phyloP scores from a whole-genome alignment of 2,113 vertebrate species.

The Plestiodon gilberti region DNA sequence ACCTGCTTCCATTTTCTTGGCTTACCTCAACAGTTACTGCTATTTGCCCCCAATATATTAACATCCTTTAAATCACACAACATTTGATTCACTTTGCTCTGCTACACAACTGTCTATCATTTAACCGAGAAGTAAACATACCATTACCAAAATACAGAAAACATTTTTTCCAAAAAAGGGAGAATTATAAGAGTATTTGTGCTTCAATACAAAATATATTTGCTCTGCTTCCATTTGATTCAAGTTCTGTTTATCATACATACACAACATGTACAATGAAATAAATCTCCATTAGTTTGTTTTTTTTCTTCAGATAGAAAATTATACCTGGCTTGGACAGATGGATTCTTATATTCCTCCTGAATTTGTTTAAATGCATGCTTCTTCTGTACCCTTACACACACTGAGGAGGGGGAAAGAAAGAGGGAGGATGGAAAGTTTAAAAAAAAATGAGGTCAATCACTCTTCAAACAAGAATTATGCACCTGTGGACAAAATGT shows the following conservation, averaged over 20 bases:
- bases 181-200: not conserved
- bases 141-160: not conserved
- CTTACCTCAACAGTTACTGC: not conserved
- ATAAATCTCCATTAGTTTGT: not conserved
- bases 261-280: not conserved
- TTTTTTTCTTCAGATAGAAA: conserved; percentile 53
- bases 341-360: conserved; percentile 61
- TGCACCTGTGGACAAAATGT: conserved; percentile 26
- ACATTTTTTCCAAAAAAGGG: not conserved
- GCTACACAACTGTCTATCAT: not conserved
- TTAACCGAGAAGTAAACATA: not conserved
- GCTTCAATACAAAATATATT: conserved; percentile 4
- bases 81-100: not conserved
- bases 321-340: conserved; percentile 59
- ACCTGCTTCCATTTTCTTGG: not conserved
- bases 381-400: conserved; percentile 69
- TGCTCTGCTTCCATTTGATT: conserved; percentile 16
- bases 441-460: conserved; percentile 51
- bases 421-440: conserved; percentile 58
- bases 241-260: not conserved
- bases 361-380: conserved; percentile 65
- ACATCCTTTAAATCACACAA: not conserved
- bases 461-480: conserved; percentile 36
- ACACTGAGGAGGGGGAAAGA: conserved; percentile 60
- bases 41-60: not conserved